These are phyloP conservation scores for Barbus barbus DNA, from an alignment of 2,113 vertebrate species.

Conservation along the genomic window DNA sequence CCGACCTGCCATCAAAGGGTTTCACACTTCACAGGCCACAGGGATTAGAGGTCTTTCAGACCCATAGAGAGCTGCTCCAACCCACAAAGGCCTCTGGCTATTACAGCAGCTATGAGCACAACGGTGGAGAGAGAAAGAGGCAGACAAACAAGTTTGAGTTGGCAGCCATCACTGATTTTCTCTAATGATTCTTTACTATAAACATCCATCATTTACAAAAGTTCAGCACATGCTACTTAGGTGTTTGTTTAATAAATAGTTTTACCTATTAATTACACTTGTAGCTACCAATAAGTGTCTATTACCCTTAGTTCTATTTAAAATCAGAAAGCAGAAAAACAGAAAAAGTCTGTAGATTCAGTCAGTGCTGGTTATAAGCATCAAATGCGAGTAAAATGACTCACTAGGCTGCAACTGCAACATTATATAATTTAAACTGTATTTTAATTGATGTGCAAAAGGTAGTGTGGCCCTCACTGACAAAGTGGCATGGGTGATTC, in stretches of 20 bases:
- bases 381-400: no score
- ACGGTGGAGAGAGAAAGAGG: constrained; percentile 50
- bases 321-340: no score
- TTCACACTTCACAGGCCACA: constrained; percentile 81
- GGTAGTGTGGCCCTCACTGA: no score
- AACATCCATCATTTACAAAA: background rate
- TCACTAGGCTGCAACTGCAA: no score
- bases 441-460: no score
- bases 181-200: background rate
- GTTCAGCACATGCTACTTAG: background rate
- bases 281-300: background rate
- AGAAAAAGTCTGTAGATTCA: no score
- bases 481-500: background rate
- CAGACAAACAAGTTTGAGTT: background rate
- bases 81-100: constrained; percentile 78
- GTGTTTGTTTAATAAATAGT: background rate
- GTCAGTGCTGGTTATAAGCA: no score
- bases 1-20: constrained; percentile 79
- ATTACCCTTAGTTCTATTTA: background rate
- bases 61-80: constrained; percentile 73
- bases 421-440: no score
- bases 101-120: constrained; percentile 67
- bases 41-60: constrained; percentile 80
- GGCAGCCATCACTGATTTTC: constrained; percentile 2
- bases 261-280: background rate